Conservation (phyloP, 1,140 invertebrate species). For the Drosophila pseudoananassae region DNA sequence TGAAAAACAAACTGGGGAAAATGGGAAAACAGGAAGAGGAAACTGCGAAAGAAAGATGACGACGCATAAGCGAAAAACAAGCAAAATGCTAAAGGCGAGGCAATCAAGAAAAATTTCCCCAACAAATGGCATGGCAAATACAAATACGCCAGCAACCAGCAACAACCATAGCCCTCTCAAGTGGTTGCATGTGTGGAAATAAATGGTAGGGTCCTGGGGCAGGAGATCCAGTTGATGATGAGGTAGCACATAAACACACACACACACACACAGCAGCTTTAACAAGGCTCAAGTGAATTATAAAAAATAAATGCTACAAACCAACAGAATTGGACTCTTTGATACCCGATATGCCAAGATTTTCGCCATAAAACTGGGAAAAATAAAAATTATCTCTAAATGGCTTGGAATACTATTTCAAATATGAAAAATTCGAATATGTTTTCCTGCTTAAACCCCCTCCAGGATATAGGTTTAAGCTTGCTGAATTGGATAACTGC, state of each 20-base stretch:
- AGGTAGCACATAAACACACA: constrained; percentile 41
- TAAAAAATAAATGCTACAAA: constrained; percentile 27
- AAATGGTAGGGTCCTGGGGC: neutral
- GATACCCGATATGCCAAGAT: constrained; percentile 28
- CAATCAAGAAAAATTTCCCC: constrained; percentile 74
- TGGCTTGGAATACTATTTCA: neutral
- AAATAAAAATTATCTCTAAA: neutral
- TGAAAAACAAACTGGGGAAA: constrained; percentile 4
- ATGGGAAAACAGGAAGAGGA: constrained; percentile 28
- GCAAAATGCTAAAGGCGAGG: constrained; percentile 69
- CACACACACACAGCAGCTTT: constrained; percentile 35
- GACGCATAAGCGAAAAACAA: constrained; percentile 70
- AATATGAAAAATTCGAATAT: neutral
- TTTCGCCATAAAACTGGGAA: neutral
- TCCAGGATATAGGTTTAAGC: constrained; percentile 6
- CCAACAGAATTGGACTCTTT: constrained; percentile 14
- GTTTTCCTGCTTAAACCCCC: neutral
- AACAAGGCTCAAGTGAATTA: constrained; percentile 58
- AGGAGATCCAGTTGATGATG: constrained; percentile 32
- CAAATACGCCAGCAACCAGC: constrained; percentile 25
- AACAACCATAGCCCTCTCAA: constrained; percentile 46
- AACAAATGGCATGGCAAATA: constrained; percentile 75
- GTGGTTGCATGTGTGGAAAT: constrained; percentile 57
- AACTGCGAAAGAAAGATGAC: constrained; percentile 63
- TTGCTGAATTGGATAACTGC: constrained; percentile 3